Base-by-base conservation (phyloP, 2,888 invertebrate species). In the Drosophila hawaiiensis region DNA sequence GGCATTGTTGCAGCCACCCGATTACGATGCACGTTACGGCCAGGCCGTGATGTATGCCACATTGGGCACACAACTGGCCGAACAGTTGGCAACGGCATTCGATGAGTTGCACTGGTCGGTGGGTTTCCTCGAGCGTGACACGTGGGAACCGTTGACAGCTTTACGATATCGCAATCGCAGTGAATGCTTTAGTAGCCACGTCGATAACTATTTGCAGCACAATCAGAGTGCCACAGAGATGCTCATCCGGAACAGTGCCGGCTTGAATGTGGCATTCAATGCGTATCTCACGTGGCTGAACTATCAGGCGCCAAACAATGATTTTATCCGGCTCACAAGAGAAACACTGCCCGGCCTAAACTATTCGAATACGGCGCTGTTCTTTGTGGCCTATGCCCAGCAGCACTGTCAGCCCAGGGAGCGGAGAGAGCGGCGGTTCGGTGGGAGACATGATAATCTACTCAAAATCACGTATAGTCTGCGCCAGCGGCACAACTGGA, bases 281-380 rank as follows among this genome's bases (percentile, higher is more conserved):
- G 92, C 92, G 4, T 92, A 92, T 29, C 72, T 93, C 1, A 83
- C 71, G 37, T 92, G 92, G 92, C 59, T 92, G 58, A 66, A 78
- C 4, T 87, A 80, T 37, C 80, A 84, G 69, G 87, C 83, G 61
- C 91, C 92, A 3, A 89, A 87, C 50, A 88, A 90, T 22, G 92
- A 93, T 35, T 84, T 84, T 22, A 68, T 67, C 1, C 54, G 75
- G 0, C 77, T 92, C 1, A 58, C 75, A 9, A 89, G 86, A 49
- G 92, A 92, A 65, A 93, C 93, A 0, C 64, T 92, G 6, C 83
- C 92, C 0, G 88, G 84, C 0, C 68, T 93, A 0, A 89, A 92
- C 53, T 90, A 89, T 35, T 89, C 92, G 3, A 92, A 93, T 35
- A 92, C 92, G 2, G 93, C 91, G 33, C 76, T 92, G 1, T 93